Conservation (phyloP, 2,888 invertebrate species). For the Pollenia labialis region DNA sequence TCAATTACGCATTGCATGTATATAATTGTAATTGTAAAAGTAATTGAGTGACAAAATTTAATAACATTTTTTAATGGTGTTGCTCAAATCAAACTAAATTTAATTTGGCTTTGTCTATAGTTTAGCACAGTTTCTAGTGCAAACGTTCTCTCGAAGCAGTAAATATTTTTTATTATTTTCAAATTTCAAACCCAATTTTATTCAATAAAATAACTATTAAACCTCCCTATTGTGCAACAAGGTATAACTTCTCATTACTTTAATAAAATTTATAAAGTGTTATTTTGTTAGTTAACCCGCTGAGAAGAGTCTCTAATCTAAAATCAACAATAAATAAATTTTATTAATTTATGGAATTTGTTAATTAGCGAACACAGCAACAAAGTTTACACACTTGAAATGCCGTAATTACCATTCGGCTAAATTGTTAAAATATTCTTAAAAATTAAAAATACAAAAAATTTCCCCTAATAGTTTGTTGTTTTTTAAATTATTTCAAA, state of each 20-base stretch:
- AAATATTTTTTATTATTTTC: neutral
- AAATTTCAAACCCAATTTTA: neutral
- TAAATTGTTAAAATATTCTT: neutral
- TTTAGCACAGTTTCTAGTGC: too few relatives aligned
- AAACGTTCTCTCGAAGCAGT: too few relatives aligned
- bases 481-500: neutral
- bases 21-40: too few relatives aligned
- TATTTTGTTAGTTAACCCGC: constrained; percentile 19
- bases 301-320: neutral
- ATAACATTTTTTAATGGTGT: too few relatives aligned
- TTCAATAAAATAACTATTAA: neutral
- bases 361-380: constrained; percentile 33
- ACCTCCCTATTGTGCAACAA: neutral
- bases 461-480: neutral
- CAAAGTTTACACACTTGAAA: constrained; percentile 10
- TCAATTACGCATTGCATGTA: too few relatives aligned
- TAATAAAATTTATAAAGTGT: constrained; percentile 25
- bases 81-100: too few relatives aligned
- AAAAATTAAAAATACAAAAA: neutral
- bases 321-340: neutral
- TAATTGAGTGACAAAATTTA: too few relatives aligned
- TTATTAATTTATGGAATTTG: constrained; percentile 35
- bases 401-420: neutral
- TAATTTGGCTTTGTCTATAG: too few relatives aligned
- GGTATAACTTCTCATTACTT: neutral